Conservation (phyloP, 2,888 invertebrate species). For the Andrena praecox region DNA sequence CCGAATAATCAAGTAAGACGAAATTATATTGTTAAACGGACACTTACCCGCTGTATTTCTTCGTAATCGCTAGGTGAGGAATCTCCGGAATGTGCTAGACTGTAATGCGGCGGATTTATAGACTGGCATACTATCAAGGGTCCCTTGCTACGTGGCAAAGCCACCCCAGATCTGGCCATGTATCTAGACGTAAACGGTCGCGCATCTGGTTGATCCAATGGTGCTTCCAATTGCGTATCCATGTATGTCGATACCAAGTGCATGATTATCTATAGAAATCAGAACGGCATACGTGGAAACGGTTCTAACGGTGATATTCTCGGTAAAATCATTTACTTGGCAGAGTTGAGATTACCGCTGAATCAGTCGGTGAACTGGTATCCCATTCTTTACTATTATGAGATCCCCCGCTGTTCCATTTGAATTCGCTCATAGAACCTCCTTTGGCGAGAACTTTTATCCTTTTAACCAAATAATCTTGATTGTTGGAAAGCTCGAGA, state of each 20-base stretch:
- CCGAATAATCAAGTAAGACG: not conserved
- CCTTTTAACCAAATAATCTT: constrained; percentile 93
- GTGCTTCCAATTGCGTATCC: constrained; percentile 91
- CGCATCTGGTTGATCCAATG: constrained; percentile 88
- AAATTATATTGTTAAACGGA: not conserved
- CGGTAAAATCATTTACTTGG: not conserved
- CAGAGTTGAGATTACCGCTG: constrained; percentile 87
- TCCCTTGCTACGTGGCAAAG: constrained; percentile 85
- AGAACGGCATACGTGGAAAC: not conserved
- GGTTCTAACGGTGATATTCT: not conserved
- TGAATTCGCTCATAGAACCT: constrained; percentile 95
- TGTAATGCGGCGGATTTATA: constrained; percentile 90
- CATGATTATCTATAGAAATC: constrained; percentile 89
- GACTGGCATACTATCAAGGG: constrained; percentile 89
- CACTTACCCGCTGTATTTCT: constrained; percentile 88
- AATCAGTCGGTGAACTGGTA: constrained; percentile 94
- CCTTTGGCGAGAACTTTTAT: constrained; percentile 92
- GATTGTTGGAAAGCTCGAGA: constrained; percentile 92
- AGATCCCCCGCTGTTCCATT: constrained; percentile 93
- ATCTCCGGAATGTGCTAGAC: constrained; percentile 86
- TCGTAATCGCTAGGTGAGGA: constrained; percentile 86
- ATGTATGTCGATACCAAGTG: constrained; percentile 94
- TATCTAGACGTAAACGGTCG: constrained; percentile 87
- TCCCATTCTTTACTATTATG: constrained; percentile 92
- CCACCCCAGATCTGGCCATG: constrained; percentile 84